Evolutionary conservation across 2,888 invertebrate species (phyloP), one percentile per base, ranked within the genome.

Genomic region (Lasiommata megera): DNA sequence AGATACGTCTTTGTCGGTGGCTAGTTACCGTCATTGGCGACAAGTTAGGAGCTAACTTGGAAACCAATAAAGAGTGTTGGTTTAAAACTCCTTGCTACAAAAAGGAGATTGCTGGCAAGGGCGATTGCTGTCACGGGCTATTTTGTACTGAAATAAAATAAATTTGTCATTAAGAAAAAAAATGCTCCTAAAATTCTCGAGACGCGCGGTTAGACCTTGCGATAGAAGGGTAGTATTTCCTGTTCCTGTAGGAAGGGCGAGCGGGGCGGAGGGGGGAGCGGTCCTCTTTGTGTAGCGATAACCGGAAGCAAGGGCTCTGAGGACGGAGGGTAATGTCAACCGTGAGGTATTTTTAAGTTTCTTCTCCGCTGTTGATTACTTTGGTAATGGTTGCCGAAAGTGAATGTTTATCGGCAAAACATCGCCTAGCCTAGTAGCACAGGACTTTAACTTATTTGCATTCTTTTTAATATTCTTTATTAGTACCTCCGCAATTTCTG

Each of bases 191-290:
- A 79, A 79, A 75, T 75, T 74, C 69, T 69, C 65, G 75, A 73
- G 74, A 70, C 77, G 70, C 80, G 84, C 75, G 85, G 82, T 84
- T 85, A 84, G 85, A 82, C 84, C 82, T 84, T 82, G 82, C 88
- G 85, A 86, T 88, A 85, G 88, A 88, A 89, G 88, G 89, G 89
- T 90, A 90, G 87, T 88, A 80, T 88, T 86, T 89, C 88, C 89
- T 83, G 83, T 84, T 83, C 83, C 84, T 77, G 80, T 72, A 70
- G 71, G 67, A 65, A 67, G 74, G 69, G 63, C 69, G 54, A 46
- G 48, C 55, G 71, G 70, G 56, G 62, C 73, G 76, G 76, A 72
- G 79, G 76, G 75, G 71, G 76, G 77, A 73, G 71, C 68, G 70
- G 75, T 72, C 70, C 79, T 81, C 84, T 88, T 88, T 90, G 88